Evolutionary conservation across 2,113 vertebrate species (phyloP), one percentile per base, ranked within the genome.

Genomic region (Saccopteryx leptura): DNA sequence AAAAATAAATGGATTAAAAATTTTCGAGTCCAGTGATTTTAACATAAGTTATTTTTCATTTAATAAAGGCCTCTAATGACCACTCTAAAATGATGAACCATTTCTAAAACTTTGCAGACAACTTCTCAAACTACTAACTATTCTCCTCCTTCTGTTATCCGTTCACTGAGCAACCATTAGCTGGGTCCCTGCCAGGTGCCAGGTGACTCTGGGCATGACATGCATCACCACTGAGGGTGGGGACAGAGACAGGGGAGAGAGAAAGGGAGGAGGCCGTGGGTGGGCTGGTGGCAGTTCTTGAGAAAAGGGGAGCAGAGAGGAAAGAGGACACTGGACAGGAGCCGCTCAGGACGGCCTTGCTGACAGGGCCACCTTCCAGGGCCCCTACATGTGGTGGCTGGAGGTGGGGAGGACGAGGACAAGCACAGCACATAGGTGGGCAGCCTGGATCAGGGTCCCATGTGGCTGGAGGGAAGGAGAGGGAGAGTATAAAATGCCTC

Each of bases 281-380:
- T 7, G 2, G 9, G 13, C 17, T 1, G 23, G 46, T 9, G 18
- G 48, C 9, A 5, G 21, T 56, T 14, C 10, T 1, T 10, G 21
- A 6, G 15, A 9, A 9, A 11, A 24, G 3, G 26, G 24, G 75
- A 18, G 31, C 39, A 8, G 63, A 1, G 5, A 9, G 0, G 24
- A 11, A n/a, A 2, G 15, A n/a, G 66, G 31, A 19, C 66, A 9
- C 9, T 1, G 6, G 52, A 9, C 17, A 17, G 23, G 21, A 9
- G 33, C 33, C 1, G 0, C 15, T 48, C 12, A 2, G 0, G 1
- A 14, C 17, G 31, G 1, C 78, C 3, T 7, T 2, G 0, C 19
- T 2, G n/a, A 23, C 5, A 15, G 0, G 12, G 19, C 3, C 9
- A 0, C 33, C 0, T 5, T 4, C 12, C 13, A 15, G 23, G 18